A percentile compares a stretch with the other conserved stretches of the same genome.
Evolutionary conservation across 2,888 invertebrate genomes (phyloP).

Genomic region (Plagodis pulveraria): DNA sequence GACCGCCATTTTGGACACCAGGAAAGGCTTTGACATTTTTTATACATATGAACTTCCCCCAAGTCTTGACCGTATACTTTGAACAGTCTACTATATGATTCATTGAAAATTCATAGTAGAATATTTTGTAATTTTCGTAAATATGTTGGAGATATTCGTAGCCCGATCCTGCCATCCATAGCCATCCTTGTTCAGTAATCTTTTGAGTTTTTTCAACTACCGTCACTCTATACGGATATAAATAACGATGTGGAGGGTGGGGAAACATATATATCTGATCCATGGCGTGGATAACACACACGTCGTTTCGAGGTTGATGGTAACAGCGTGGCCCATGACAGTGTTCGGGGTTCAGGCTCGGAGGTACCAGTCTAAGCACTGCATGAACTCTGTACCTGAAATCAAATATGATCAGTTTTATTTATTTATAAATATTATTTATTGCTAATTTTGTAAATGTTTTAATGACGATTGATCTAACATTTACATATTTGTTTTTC

Average conservation of each 20-base stretch:
- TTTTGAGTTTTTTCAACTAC: conserved; percentile 5
- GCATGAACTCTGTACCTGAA: conserved; percentile 54
- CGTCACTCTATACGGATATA: conserved; percentile 42
- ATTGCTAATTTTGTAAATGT: too few species aligned
- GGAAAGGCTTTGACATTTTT: conserved; percentile 40
- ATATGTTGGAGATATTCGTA: conserved; percentile 52
- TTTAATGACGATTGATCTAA: too few species aligned
- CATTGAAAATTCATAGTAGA: conserved; percentile 23
- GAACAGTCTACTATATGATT: conserved; percentile 51
- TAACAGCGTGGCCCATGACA: conserved; percentile 57
- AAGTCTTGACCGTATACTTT: conserved; percentile 58
- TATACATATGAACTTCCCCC: conserved; percentile 67
- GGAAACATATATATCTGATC: conserved; percentile 54
- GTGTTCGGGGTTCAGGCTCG: conserved; percentile 60
- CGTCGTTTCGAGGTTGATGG: conserved; percentile 59
- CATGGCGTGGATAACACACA: conserved; percentile 46
- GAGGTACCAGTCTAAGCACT: conserved; percentile 50
- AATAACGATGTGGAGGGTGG: conserved; percentile 19
- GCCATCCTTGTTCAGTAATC: accelerated
- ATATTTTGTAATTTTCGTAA: conserved; percentile 59
- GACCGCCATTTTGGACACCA: conserved; percentile 59
- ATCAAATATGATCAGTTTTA: too few species aligned
- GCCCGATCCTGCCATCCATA: conserved; percentile 55
- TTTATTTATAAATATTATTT: too few species aligned
- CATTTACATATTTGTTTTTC: too few species aligned